These are phyloP conservation scores for Cygnus atratus DNA, from an alignment of 2,113 vertebrate species.

Conservation along the genomic window DNA sequence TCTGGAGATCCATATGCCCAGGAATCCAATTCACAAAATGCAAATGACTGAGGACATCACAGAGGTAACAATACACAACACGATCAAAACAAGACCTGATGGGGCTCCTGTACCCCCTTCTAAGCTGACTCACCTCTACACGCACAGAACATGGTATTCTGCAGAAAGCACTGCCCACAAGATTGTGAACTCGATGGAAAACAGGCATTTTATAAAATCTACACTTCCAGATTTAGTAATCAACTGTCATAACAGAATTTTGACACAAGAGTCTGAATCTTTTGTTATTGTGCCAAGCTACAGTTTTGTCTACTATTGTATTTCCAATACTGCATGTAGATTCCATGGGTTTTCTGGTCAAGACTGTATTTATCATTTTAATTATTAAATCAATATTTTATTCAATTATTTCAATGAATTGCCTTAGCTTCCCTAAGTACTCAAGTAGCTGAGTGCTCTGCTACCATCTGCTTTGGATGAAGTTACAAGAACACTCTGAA, in stretches of 20 bases:
- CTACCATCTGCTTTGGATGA: neutral
- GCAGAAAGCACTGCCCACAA: neutral
- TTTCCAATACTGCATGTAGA: constrained; percentile 1
- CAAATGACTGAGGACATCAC: rapidly evolving
- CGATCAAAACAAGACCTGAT: neutral
- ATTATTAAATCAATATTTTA: neutral
- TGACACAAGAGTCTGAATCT: constrained; percentile 38
- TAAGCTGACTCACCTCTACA: neutral
- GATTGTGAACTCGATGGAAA: neutral
- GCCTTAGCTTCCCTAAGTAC: neutral
- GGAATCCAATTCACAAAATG: neutral
- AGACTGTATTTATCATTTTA: neutral
- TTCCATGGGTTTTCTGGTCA: neutral
- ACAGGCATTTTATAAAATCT: neutral
- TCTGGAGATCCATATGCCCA: neutral
- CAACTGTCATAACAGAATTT: constrained; percentile 27
- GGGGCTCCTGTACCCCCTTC: neutral
- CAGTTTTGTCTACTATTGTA: neutral
- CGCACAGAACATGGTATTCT: neutral
- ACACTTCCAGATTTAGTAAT: constrained; percentile 27
- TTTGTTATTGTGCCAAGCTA: constrained; percentile 33
- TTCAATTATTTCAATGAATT: neutral
- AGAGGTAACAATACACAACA: neutral
- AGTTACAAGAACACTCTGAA: neutral
- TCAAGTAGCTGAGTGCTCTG: neutral